phyloP scores from a whole-genome alignment of 1,140 invertebrate genomes.

The Pararge aegeria region DNA sequence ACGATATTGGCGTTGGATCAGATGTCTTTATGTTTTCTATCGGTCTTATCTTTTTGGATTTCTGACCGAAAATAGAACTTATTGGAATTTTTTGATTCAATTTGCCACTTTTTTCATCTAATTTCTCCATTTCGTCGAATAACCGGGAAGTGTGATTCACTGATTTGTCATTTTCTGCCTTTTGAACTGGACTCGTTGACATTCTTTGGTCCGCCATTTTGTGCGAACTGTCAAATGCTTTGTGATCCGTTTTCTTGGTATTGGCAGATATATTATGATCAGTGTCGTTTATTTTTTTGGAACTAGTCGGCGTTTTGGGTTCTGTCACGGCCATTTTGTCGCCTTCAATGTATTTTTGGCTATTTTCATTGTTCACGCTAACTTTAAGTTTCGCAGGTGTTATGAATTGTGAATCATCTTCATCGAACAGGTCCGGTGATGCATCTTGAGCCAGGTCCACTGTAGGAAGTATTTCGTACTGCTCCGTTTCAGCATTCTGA shows the following conservation, averaged over 20 bases:
- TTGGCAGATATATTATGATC: not conserved
- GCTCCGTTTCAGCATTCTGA: constrained; percentile 14
- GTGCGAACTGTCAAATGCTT: not conserved
- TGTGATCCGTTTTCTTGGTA: not conserved
- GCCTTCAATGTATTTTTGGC: not conserved
- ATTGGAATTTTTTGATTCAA: constrained; percentile 41
- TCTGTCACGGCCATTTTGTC: not conserved
- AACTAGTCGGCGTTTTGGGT: not conserved
- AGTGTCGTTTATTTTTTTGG: not conserved
- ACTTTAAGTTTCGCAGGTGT: not conserved
- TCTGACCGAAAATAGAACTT: constrained; percentile 9
- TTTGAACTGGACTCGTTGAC: not conserved
- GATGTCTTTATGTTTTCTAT: too few species aligned
- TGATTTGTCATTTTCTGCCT: constrained; percentile 3
- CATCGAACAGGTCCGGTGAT: constrained; percentile 28
- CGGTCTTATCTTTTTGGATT: too few species aligned
- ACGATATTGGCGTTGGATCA: too few species aligned
- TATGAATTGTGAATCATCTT: constrained; percentile 5
- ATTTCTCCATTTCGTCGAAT: constrained; percentile 54
- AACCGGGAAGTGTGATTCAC: constrained; percentile 37
- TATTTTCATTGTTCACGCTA: not conserved
- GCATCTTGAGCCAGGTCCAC: constrained; percentile 7
- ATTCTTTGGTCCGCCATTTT: not conserved
- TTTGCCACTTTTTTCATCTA: constrained; percentile 46
- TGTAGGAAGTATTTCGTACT: not conserved